Base-by-base conservation (phyloP, 2,797 vertebrate genomes). In the Halcyon badia region DNA sequence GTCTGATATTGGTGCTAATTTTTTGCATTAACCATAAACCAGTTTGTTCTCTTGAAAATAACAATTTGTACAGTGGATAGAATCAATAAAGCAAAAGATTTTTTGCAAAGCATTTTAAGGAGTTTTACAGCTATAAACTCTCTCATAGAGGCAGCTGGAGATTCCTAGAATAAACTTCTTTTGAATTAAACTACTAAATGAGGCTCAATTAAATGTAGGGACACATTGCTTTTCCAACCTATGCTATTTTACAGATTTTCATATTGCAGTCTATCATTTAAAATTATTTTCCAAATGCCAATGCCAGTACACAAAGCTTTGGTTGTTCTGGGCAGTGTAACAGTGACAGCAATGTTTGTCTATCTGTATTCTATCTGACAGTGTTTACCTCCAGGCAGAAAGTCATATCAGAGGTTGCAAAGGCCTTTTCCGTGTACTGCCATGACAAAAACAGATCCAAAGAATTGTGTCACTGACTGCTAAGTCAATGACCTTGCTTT, bases 21-120 rank as follows among this genome's bases (percentile, higher is more conserved):
- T 92, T 85, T 66, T 93, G 30, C 91, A n/a, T 62, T 95, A 76
- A 80, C 61, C 60, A 75, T 89, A 94, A 96, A 97, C 14, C 58
- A 66, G 52, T 94, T 97, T 93, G 17, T 71, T 95, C 62, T 83
- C 91, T 90, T 80, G 56, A 87, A 97, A 97, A 94, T 87, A 92
- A 68, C 44, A 68, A 33, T 87, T 66, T 90, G 66, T 90, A 30
- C 6, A 3, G 82, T 72, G 48, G 31, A 84, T 94, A 94, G 72
- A 97, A 94, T 93, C 93, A 96, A 77, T 81, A 97, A 97, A 97
- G 8, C 66, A 46, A 94, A 96, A 79, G 22, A 28, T 31, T 56
- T 66, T 79, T 83, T 76, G 20, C 25, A 56, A 61, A 91, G 12
- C 14, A 66, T 82, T 91, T 89, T 1, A 12, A 61, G 10, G 73